Conservation (phyloP, 2,113 vertebrate species). For the Tautogolabrus adspersus region DNA sequence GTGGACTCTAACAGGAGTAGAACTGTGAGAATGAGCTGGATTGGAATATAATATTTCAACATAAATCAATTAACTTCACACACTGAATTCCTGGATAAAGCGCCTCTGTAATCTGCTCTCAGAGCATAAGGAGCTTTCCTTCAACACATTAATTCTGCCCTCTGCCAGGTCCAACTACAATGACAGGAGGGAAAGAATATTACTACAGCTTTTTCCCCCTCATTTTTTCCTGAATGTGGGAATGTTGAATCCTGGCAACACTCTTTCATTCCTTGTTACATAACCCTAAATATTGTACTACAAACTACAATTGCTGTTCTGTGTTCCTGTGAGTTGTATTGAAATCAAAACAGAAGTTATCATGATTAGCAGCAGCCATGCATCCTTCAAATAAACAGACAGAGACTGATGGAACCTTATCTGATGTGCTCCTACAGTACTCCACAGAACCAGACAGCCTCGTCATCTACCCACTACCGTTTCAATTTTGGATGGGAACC, state of each 20-base stretch:
- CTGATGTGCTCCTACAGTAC: slow-evolving; percentile 44
- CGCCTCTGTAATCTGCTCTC: slow-evolving; percentile 80
- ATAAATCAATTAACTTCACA: slow-evolving; percentile 82
- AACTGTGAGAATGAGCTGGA: slow-evolving; percentile 68
- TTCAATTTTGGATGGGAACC: slow-evolving; percentile 53
- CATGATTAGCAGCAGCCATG: slow-evolving; percentile 8
- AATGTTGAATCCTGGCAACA: slow-evolving; percentile 35
- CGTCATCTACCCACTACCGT: slow-evolving; percentile 47
- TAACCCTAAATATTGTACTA: slow-evolving; percentile 51
- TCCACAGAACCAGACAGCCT: slow-evolving; percentile 35
- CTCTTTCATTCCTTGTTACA: slow-evolving; percentile 56
- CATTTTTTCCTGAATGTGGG: slow-evolving; percentile 39
- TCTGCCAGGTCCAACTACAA: slow-evolving; percentile 64
- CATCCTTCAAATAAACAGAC: slow-evolving; percentile 12
- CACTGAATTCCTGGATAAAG: slow-evolving; percentile 79
- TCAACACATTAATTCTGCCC: slow-evolving; percentile 78
- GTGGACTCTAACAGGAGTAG: slow-evolving; percentile 49
- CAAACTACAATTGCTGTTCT: slow-evolving; percentile 40
- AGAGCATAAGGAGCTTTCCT: slow-evolving; percentile 82
- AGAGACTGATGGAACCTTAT: slow-evolving; percentile 12
- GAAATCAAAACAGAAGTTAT: slow-evolving; percentile 25
- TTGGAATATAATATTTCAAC: slow-evolving; percentile 75
- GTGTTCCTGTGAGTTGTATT: slow-evolving; percentile 21
- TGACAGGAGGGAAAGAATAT: slow-evolving; percentile 59
- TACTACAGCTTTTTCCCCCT: slow-evolving; percentile 23